Evolutionary conservation across 2,113 vertebrate genomes (phyloP).

Genomic region (Anarhynchus alexandrinus): DNA sequence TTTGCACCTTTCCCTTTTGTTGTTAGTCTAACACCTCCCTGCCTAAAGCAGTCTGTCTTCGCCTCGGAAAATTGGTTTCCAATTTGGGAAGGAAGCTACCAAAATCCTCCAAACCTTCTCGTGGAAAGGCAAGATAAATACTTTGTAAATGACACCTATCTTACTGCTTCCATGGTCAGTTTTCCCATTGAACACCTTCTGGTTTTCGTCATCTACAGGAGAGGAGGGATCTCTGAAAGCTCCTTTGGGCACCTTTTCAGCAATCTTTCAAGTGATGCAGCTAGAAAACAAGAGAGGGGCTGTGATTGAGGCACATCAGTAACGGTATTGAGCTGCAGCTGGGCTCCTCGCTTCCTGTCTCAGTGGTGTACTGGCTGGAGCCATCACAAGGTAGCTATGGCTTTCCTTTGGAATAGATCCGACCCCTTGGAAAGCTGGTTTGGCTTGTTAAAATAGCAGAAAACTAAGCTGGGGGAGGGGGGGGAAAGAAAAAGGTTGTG

Average conservation of each 20-base stretch:
- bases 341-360: neutral
- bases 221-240: neutral
- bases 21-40: slow-evolving; percentile 54
- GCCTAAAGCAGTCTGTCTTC: neutral
- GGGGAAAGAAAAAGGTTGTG: neutral
- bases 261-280: neutral
- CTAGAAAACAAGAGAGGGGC: neutral
- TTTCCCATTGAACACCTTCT: neutral
- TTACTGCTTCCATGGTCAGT: neutral
- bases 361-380: neutral
- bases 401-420: neutral
- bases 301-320: neutral
- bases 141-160: neutral
- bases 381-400: neutral
- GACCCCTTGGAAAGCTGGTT: neutral
- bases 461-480: neutral
- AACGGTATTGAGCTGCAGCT: neutral
- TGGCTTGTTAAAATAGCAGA: neutral
- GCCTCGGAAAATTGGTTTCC: slow-evolving; percentile 9
- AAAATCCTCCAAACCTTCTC: neutral
- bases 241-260: neutral
- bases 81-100: neutral
- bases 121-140: neutral
- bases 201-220: neutral
- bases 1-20: slow-evolving; percentile 67